Conservation (phyloP, 2,888 invertebrate species). For the Catocala sponsa region DNA sequence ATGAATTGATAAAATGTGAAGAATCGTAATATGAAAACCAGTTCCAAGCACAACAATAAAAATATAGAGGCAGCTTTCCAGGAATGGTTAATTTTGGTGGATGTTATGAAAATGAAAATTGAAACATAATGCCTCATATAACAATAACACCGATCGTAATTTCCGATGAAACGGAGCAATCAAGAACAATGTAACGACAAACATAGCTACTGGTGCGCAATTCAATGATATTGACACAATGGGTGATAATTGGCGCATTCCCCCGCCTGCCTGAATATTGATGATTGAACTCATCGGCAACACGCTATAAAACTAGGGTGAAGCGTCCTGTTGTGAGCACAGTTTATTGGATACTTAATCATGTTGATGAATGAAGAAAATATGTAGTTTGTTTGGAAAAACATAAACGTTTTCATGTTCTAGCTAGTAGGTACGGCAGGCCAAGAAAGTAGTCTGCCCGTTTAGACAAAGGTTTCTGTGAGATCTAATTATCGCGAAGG, state of each 20-base stretch:
- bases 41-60: no score
- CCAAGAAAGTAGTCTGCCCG: no score
- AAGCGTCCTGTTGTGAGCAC: slow-evolving; percentile 10
- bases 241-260: slow-evolving; percentile 39
- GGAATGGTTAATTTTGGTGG: no score
- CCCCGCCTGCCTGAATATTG: slow-evolving; percentile 22
- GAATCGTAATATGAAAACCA: no score
- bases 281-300: slow-evolving; percentile 16
- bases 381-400: background rate
- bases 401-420: no score
- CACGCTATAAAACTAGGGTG: slow-evolving; percentile 15
- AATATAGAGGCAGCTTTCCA: no score
- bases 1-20: no score
- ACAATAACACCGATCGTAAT: slow-evolving; percentile 3
- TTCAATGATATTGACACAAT: slow-evolving; percentile 33
- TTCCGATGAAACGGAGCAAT: slow-evolving; percentile 27
- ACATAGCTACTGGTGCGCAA: slow-evolving; percentile 34
- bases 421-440: no score
- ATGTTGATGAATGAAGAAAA: slow-evolving; percentile 2
- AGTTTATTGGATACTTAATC: slow-evolving; percentile 10
- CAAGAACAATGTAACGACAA: slow-evolving; percentile 22
- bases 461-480: no score
- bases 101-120: slow-evolving; percentile 7
- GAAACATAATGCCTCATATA: slow-evolving; percentile 4
- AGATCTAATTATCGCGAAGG: no score